Base-by-base conservation (phyloP, 2,797 vertebrate species). In the Tenualosa thibaudeaui region DNA sequence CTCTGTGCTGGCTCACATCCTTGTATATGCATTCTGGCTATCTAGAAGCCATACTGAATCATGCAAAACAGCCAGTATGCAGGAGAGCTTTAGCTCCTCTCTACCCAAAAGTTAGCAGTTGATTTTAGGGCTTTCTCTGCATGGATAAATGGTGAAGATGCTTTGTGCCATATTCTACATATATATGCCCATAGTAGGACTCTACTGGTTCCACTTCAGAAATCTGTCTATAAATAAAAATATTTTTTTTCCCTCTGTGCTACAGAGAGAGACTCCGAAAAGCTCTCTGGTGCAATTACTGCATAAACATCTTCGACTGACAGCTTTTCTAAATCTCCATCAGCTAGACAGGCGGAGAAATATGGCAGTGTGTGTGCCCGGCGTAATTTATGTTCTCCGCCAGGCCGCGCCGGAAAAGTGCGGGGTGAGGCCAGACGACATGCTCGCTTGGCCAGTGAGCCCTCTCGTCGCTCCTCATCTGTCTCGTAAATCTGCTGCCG, bases 241-340 rank as follows among this genome's bases (percentile, higher is more conserved):
- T 8, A 2, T 2, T 1, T 78, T 19, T 6, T 46, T 78, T 43
- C 22, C 19, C 22, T 2, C 15, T 17, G 71, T 78, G 71, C 5
- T 43, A 46, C 71, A 78, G 65, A 31, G 65, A 71, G 82, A 81
- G 78, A 43, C 56, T 71, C 56, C 53, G 71, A 83, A 10, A 12
- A 82, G 85, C 85, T 85, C 62, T 86, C 75, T 37, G n/a, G 85
- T 60, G 81, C 88, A 89, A 85, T 89, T 86, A 87, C 68, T 82
- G 84, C 83, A 89, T 86, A 89, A 87, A 87, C 84, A 87, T 84
- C 81, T 85, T 83, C 85, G 86, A 87, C 58, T 89, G 84, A 85
- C 83, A 84, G 88, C 85, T 82, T 78, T 78, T 82, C 87, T 89
- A 89, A 87, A 89, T 87, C 86, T 89, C 87, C 86, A 89, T 89